A percentile compares a stretch with the other conserved stretches of the same genome.
Conservation (phyloP, 1,140 invertebrate species). For the Pseudachorutes palmiensis region DNA sequence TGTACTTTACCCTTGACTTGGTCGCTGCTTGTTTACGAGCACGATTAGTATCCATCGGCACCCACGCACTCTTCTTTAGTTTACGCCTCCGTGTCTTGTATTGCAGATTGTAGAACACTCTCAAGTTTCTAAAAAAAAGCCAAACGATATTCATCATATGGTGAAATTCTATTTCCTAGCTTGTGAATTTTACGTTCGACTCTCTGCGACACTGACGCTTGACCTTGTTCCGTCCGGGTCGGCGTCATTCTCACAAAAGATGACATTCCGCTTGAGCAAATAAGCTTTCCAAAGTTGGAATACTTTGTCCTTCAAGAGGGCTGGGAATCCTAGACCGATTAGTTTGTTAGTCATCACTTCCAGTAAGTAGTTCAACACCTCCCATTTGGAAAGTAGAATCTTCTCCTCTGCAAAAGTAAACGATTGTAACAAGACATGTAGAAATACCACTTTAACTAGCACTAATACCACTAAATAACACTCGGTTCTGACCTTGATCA, state of each 20-base stretch:
- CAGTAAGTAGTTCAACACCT: slow-evolving; percentile 57
- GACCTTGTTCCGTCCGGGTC: neutral
- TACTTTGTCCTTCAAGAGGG: slow-evolving; percentile 50
- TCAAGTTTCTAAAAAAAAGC: too few relatives aligned
- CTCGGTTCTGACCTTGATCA: slow-evolving; percentile 40
- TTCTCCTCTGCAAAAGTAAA: slow-evolving; percentile 27
- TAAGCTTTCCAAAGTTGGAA: slow-evolving; percentile 58
- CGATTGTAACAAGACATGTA: neutral
- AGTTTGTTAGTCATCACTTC: slow-evolving; percentile 54
- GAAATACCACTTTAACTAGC: slow-evolving; percentile 10
- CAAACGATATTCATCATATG: too few relatives aligned
- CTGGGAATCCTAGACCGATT: slow-evolving; percentile 48
- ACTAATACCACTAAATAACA: slow-evolving; percentile 38
- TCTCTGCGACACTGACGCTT: neutral
- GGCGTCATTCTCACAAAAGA: slow-evolving; percentile 29
- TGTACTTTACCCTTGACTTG: neutral
- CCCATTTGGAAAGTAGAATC: slow-evolving; percentile 53
- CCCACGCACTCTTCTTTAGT: neutral
- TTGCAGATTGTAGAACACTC: too few relatives aligned
- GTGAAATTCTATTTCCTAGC: too few relatives aligned
- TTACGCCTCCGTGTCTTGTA: too few relatives aligned
- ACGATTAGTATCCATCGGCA: neutral
- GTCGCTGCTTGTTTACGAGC: neutral
- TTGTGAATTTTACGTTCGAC: too few relatives aligned
- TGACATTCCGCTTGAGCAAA: slow-evolving; percentile 52